phyloP scores from a whole-genome alignment of 2,113 vertebrate genomes.

The Gobiocypris rarus region DNA sequence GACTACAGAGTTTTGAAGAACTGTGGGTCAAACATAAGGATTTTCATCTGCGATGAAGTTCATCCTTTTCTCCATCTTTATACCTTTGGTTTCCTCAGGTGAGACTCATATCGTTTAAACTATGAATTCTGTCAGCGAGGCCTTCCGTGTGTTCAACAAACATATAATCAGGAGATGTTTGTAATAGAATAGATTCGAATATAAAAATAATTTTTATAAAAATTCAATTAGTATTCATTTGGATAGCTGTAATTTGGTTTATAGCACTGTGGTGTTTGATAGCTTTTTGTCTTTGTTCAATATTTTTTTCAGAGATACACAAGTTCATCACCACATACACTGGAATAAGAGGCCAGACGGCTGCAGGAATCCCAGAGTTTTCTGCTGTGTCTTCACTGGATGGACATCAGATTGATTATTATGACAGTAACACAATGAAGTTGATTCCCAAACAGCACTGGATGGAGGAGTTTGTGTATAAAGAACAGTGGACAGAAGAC shows the following conservation, averaged over 20 bases:
- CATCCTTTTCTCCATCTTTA: neutral
- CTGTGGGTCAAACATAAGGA: too few species aligned
- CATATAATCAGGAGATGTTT: neutral
- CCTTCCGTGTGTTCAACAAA: neutral
- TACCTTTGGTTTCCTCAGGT: neutral
- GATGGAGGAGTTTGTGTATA: neutral
- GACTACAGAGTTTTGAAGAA: too few species aligned
- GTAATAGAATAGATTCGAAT: too few species aligned
- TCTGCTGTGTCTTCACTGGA: neutral
- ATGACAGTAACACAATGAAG: neutral
- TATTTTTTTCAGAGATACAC: neutral
- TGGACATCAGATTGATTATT: neutral
- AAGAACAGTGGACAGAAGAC: neutral
- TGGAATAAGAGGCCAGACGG: fast-evolving
- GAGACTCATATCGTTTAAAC: neutral
- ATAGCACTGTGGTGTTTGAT: neutral
- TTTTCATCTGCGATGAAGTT: neutral
- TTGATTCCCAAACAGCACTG: neutral
- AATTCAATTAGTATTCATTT: too few species aligned
- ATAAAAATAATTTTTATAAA: too few species aligned
- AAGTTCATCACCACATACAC: fast-evolving
- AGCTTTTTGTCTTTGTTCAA: neutral
- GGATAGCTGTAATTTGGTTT: neutral
- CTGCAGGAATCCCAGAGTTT: neutral
- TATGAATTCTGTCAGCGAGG: neutral